These are phyloP conservation scores for Zosterops pallidus DNA, from an alignment of 2,113 vertebrate genomes.

Conservation along the genomic window DNA sequence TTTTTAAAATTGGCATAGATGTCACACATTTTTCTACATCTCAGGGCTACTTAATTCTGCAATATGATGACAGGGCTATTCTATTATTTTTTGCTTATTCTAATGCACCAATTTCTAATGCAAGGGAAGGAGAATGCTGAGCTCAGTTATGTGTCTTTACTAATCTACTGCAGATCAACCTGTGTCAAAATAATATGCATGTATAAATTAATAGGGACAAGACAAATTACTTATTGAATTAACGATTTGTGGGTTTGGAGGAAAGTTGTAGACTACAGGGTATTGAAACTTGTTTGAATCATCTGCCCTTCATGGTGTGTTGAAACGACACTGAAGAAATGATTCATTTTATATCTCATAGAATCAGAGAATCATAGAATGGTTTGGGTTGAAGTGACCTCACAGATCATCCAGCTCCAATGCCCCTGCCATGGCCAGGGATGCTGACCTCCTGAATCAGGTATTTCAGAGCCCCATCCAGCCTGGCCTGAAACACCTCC, in stretches of 20 bases:
- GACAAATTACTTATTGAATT: not conserved
- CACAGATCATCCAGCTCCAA: not conserved
- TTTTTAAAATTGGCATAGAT: not conserved
- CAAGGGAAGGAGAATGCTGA: not conserved
- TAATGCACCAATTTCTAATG: not conserved
- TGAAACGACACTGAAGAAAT: not conserved
- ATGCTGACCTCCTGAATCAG: too few species aligned
- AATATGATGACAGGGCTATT: accelerated
- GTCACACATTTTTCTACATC: not conserved
- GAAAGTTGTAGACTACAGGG: not conserved
- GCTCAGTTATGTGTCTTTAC: not conserved
- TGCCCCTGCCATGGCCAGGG: accelerated
- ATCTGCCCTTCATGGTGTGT: not conserved
- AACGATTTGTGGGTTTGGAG: not conserved
- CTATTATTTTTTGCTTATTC: not conserved
- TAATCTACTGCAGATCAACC: not conserved
- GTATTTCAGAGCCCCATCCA: not conserved
- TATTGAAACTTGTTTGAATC: not conserved
- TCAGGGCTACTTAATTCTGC: not conserved
- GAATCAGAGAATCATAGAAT: not conserved
- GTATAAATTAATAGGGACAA: not conserved
- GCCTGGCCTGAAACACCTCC: not conserved
- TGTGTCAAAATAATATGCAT: not conserved
- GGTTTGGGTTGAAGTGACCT: not conserved
- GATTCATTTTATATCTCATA: not conserved